These are phyloP conservation scores for Strigamia transsilvanica DNA, from an alignment of 2,888 invertebrate genomes.

Conservation along the genomic window DNA sequence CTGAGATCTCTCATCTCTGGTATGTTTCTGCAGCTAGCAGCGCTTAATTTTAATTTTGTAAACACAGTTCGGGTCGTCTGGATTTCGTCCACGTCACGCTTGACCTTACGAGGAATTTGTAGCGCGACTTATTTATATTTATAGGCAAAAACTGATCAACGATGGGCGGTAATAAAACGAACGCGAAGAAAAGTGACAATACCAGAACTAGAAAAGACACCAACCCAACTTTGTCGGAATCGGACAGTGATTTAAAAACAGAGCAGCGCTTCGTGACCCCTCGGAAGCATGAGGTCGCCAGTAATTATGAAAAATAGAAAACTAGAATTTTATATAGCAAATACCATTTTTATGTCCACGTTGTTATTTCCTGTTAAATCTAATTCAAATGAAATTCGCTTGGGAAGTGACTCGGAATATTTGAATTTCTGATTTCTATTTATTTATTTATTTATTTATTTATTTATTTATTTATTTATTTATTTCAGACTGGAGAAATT, in stretches of 20 bases:
- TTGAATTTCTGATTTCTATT: not conserved
- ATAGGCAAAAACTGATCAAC: not conserved
- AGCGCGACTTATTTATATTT: not conserved
- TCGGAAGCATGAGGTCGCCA: not conserved
- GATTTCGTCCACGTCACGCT: not conserved
- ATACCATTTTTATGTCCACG: not conserved
- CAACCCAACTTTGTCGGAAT: not conserved
- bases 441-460: not conserved
- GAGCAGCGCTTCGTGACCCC: not conserved
- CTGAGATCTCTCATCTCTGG: no score
- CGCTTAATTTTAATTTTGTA: not conserved
- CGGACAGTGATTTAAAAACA: not conserved
- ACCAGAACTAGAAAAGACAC: constrained; percentile 2
- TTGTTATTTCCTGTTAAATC: not conserved
- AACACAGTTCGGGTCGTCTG: not conserved
- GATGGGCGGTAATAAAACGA: not conserved
- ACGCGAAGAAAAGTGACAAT: not conserved
- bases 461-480: not conserved
- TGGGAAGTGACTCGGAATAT: not conserved
- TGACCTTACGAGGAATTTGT: not conserved
- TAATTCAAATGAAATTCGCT: not conserved
- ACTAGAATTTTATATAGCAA: no score
- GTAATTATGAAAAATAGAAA: not conserved
- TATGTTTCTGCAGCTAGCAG: not conserved
- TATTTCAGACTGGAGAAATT: not conserved